Percentiles rank a stretch among this genome's conserved stretches.
phyloP scores from a whole-genome alignment of 2,888 invertebrate species.

The Emmelina monodactyla region DNA sequence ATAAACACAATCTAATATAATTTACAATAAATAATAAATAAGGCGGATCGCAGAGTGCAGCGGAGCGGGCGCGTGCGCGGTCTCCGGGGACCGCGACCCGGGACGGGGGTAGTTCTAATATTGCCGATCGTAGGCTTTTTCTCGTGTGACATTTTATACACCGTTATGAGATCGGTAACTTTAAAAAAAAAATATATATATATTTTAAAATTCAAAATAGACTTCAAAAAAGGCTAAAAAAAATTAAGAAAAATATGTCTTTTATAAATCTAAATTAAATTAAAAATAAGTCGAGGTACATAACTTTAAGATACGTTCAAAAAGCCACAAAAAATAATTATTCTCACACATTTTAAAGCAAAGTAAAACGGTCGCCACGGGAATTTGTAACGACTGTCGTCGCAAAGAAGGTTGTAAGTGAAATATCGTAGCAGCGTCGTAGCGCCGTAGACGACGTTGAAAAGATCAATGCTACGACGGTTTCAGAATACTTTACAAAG shows the following conservation, averaged over 20 bases:
- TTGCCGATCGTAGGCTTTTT: too few species aligned
- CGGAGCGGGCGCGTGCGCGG: not conserved
- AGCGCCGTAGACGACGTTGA: not conserved
- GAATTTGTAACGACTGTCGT: not conserved
- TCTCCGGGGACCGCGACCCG: not conserved
- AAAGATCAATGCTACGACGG: too few species aligned
- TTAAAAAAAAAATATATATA: too few species aligned
- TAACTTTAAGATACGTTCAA: not conserved
- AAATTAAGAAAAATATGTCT: not conserved
- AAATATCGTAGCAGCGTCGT: not conserved
- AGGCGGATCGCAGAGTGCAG: not conserved
- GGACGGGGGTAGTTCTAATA: too few species aligned
- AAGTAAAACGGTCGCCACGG: not conserved
- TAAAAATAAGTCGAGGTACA: too few species aligned
- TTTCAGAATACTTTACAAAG: too few species aligned
- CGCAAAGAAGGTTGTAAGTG: too few species aligned
- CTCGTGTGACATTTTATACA: too few species aligned
- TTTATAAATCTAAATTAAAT: not conserved
- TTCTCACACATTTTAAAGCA: not conserved
- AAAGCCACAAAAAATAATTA: not conserved
- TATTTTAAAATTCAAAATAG: too few species aligned
- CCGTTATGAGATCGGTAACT: too few species aligned
- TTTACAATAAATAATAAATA: not conserved
- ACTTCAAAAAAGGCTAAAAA: too few species aligned
- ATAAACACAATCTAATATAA: not conserved